Evolutionary conservation across 2,888 invertebrate genomes (phyloP), one percentile per base, ranked within the genome.

Genomic region (Trissoscelio sp.): DNA sequence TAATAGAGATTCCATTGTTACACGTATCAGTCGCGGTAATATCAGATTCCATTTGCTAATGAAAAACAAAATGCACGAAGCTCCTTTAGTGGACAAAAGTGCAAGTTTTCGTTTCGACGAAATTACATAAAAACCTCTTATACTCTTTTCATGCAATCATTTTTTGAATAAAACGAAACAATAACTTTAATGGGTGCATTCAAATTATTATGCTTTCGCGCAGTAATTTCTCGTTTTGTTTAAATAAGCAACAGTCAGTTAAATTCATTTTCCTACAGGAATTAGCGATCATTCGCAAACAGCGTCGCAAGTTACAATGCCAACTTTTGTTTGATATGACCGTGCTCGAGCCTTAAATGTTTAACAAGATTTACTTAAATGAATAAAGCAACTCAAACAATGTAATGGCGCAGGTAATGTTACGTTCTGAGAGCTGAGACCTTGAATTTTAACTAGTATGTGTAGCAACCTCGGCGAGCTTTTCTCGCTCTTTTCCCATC

Each of bases 361-460:
- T 70, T 46, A 58, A 37, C 58, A 12, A 34, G 46, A 53, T 55
- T 67, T 31, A 12, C 42, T 42, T 55, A 55, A 67, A 67, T 55
- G 51, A 53, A 66, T 66, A 44, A 67, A 67, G 31, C 20, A 31
- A 44, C 12, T 42, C 31, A 51, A 67, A 67, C 67, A 67, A 42
- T 31, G 22, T 28, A 42, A 37, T 67, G 9, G 31, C 22, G 14
- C 7, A 44, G 44, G 31, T 67, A 44, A 53, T 53, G 24, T 66
- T 34, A 34, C 34, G n/a, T 66, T 39, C 14, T 16, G n/a, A 7
- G 11, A 67, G 57, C 12, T 57, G 22, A 46, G 57, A 69, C 46
- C 69, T 69, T 57, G 69, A 69, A 69, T 69, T 69, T 57, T 37
- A 69, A 69, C 20, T 37, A 34, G 12, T 3, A 9, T 18, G 22